Base-by-base conservation (phyloP, 2,888 invertebrate species). In the Thecocarcelia acutangulata region DNA sequence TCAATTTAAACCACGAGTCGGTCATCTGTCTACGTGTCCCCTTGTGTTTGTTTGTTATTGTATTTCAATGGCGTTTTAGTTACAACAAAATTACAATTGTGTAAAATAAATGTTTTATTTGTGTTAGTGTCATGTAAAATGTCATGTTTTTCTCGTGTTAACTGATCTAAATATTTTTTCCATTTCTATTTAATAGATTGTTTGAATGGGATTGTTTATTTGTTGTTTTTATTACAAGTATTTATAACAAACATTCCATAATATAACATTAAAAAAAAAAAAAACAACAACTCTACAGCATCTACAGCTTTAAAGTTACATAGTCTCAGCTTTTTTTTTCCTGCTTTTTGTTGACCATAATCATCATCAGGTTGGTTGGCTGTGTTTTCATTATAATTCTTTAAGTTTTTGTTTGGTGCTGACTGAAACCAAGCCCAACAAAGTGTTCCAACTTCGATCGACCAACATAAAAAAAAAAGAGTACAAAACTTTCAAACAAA, bases 101-200 rank as follows among this genome's bases (percentile, higher is more conserved):
- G 68, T 77, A 73, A 75, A 77, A 82, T 78, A 82, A 82, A 82
- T 82, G 82, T 82, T 82, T 78, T 78, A 82, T 83, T 83, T 83
- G 84, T 83, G 68, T 76, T 61, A 58, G 72, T 70, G 80, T 81
- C 87, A 85, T 87, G 87, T 87, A 85, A 80, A 85, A 85, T 86
- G 88, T 88, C 88, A 87, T 88, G 89, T 88, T 88, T 85, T 85
- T 85, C 84, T 80, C 86, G 85, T 88, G 89, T 87, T 89, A 89
- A 87, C 84, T 85, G 86, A 89, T 87, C 87, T 87, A 87, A 88
- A 89, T 87, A 86, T 87, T 86, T 85, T 79, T 80, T 76, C 64
- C 59, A 70, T 75, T 82, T 78, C 82, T 70, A 86, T 85, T 87
- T 87, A 86, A 87, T 87, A 78, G 77, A 87, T 86, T 70, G 50